A percentile compares a stretch with the other conserved stretches of the same genome.
Conservation (phyloP, 2,888 invertebrate species). For the Drosophila histrio region DNA sequence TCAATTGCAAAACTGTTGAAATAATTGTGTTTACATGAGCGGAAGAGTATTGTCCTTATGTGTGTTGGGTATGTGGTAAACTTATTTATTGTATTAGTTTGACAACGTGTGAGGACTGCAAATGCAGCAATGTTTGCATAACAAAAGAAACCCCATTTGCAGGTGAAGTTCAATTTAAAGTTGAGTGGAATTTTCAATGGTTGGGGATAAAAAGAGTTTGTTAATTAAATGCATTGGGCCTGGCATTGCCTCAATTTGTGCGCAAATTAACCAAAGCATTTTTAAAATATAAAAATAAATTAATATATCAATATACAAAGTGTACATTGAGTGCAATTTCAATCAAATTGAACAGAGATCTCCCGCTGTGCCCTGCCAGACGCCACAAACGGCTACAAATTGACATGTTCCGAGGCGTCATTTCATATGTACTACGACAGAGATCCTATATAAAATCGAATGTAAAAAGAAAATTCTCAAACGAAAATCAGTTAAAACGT, state of each 20-base stretch:
- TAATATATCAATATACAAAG: conserved; percentile 78
- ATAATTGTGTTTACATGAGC: conserved; percentile 15
- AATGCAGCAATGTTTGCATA: conserved; percentile 38
- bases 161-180: conserved; percentile 30
- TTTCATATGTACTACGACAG: conserved; percentile 36
- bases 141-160: conserved; percentile 12
- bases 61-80: not conserved
- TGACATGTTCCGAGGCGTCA: conserved; percentile 71
- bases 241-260: conserved; percentile 69
- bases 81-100: conserved; percentile 21
- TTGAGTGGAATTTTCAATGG: not conserved
- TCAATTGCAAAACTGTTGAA: conserved; percentile 2
- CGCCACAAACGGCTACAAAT: conserved; percentile 59
- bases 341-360: conserved; percentile 71
- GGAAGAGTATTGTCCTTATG: not conserved
- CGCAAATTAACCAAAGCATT: conserved; percentile 70
- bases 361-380: conserved; percentile 68
- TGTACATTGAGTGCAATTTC: conserved; percentile 70
- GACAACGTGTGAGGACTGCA: conserved; percentile 31
- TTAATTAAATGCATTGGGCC: conserved; percentile 48
- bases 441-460: conserved; percentile 37
- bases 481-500: conserved; percentile 73
- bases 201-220: not conserved
- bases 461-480: conserved; percentile 73
- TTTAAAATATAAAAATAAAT: conserved; percentile 60